A percentile compares a stretch with the other conserved stretches of the same genome.
Evolutionary conservation across 1,140 invertebrate species (phyloP).

Genomic region (Bradynema listronoti): DNA sequence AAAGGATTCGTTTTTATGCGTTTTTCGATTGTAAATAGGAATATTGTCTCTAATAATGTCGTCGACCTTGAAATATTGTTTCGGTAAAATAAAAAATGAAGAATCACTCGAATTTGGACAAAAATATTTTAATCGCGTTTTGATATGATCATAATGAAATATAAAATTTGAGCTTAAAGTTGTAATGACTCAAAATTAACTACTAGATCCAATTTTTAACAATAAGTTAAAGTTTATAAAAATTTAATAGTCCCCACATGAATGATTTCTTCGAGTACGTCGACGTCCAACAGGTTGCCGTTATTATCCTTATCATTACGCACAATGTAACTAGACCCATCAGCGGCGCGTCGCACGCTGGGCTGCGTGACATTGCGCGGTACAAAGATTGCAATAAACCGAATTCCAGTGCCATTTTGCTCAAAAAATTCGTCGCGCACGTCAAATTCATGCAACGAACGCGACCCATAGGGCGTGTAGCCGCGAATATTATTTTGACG

Average conservation of each 20-base stretch:
- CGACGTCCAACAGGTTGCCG: constrained; percentile 23
- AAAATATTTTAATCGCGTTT: too few relatives aligned
- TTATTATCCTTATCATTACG: constrained; percentile 8
- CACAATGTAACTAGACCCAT: too few relatives aligned
- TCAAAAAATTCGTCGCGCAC: constrained; percentile 41
- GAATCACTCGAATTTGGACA: too few relatives aligned
- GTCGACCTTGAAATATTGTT: constrained; percentile 21
- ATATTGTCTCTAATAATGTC: constrained; percentile 36
- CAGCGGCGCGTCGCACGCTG: too few relatives aligned
- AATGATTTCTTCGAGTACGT: constrained; percentile 31
- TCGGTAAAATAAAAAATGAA: too few relatives aligned
- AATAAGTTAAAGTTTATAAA: too few relatives aligned
- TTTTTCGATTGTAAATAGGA: constrained; percentile 42
- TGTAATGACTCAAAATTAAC: too few relatives aligned
- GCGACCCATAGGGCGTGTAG: constrained; percentile 38
- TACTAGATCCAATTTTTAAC: too few relatives aligned
- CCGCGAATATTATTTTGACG: constrained; percentile 30
- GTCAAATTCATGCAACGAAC: constrained; percentile 31
- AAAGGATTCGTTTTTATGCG: constrained; percentile 39
- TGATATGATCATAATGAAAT: too few relatives aligned
- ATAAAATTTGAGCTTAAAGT: too few relatives aligned
- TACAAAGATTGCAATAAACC: constrained; percentile 23
- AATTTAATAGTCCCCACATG: constrained; percentile 21
- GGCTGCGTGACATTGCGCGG: constrained; percentile 11
- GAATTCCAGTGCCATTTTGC: constrained; percentile 21